These are phyloP conservation scores for Leptopterna dolabrata DNA, from an alignment of 2,888 invertebrate species.

Conservation along the genomic window DNA sequence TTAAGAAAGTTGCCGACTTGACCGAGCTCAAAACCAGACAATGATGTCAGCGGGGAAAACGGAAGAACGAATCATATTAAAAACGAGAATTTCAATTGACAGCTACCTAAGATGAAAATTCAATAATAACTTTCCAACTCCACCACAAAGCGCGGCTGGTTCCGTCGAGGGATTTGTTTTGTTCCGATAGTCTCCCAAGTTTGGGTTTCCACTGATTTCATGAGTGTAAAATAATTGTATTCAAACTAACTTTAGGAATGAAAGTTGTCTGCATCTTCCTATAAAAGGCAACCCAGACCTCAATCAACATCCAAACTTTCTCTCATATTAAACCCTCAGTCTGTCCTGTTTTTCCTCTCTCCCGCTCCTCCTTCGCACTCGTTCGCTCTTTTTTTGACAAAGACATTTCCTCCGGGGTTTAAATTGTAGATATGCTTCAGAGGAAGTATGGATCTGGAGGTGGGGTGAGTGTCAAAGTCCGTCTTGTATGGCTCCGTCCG, in stretches of 20 bases:
- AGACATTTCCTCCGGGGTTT: too few species aligned
- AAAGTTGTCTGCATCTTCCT: not conserved
- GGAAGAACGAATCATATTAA: not conserved
- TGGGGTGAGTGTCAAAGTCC: too few species aligned
- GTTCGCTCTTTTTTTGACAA: not conserved
- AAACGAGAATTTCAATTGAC: not conserved
- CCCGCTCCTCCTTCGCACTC: not conserved
- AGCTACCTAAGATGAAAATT: not conserved
- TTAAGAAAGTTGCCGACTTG: not conserved
- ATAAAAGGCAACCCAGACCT: not conserved
- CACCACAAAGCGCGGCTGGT: not conserved
- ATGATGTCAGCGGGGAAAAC: not conserved
- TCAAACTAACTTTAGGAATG: not conserved
- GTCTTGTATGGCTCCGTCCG: too few species aligned
- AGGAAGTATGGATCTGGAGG: too few species aligned
- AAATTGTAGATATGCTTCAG: too few species aligned
- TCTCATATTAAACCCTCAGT: not conserved
- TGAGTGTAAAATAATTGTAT: constrained; percentile 7
- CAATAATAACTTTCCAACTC: not conserved
- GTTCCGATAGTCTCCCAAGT: not conserved
- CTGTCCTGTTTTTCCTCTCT: not conserved
- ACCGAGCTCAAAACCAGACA: not conserved
- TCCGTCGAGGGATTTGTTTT: not conserved
- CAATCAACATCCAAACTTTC: not conserved
- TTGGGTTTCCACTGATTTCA: not conserved